These are phyloP conservation scores for Doris montereyensis DNA, from an alignment of 2,888 invertebrate genomes.

Conservation along the genomic window DNA sequence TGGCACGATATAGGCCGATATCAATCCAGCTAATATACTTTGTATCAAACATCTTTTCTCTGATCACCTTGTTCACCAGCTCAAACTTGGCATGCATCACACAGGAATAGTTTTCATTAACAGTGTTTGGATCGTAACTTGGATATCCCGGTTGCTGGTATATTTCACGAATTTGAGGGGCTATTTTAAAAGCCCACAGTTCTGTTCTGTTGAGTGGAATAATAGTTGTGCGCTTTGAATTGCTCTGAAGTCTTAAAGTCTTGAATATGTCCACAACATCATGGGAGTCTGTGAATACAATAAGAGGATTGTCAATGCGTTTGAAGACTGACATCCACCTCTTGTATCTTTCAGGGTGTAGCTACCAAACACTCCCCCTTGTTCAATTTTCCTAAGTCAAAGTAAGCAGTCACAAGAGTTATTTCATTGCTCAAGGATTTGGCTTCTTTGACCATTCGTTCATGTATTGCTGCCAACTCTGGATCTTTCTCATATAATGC, in stretches of 20 bases:
- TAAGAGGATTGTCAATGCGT: slow-evolving; percentile 56
- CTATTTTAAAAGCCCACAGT: slow-evolving; percentile 57
- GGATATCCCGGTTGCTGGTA: slow-evolving; percentile 59
- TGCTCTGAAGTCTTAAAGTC: slow-evolving; percentile 46
- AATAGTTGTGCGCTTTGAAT: slow-evolving; percentile 49
- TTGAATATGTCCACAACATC: slow-evolving; percentile 49
- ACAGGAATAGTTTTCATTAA: slow-evolving; percentile 61
- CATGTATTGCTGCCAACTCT: slow-evolving; percentile 39
- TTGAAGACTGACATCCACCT: slow-evolving; percentile 61
- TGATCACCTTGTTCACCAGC: slow-evolving; percentile 53
- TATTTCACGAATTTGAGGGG: slow-evolving; percentile 50
- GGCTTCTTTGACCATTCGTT: slow-evolving; percentile 29
- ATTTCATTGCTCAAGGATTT: slow-evolving; percentile 45
- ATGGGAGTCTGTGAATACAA: slow-evolving; percentile 56
- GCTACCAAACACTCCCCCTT: slow-evolving; percentile 43
- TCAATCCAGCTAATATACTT: slow-evolving; percentile 65
- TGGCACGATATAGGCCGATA: slow-evolving; percentile 61
- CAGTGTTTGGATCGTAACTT: slow-evolving; percentile 60
- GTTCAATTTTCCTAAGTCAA: slow-evolving; percentile 52
- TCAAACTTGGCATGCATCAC: slow-evolving; percentile 69
- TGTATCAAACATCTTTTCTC: slow-evolving; percentile 54
- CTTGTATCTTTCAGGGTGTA: slow-evolving; percentile 50
- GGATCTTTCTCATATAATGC: slow-evolving; percentile 36
- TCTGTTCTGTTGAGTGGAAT: slow-evolving; percentile 47
- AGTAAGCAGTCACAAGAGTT: slow-evolving; percentile 60